Conservation (phyloP, 53 echinoderm and acorn worm species). For the Crossaster papposus region DNA sequence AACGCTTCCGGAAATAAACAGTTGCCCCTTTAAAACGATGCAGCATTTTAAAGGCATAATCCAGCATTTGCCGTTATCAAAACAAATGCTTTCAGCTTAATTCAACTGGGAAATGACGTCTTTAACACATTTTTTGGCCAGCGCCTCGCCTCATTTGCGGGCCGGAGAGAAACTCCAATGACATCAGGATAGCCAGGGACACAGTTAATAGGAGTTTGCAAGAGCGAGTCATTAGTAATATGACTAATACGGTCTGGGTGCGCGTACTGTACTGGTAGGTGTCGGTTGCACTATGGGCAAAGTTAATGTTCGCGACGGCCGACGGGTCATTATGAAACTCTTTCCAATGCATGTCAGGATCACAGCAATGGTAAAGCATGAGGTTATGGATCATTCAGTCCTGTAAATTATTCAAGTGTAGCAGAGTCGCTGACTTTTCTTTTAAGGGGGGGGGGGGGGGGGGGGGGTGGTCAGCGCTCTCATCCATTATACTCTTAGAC, state of each 20-base stretch:
- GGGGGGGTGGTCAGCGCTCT: neutral
- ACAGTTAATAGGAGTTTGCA: neutral
- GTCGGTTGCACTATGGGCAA: neutral
- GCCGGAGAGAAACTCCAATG: neutral
- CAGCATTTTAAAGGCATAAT: neutral
- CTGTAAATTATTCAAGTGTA: constrained; percentile 30
- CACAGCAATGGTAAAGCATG: neutral
- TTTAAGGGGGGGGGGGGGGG: too few relatives aligned
- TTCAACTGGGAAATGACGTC: neutral
- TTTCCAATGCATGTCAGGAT: neutral
- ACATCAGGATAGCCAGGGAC: neutral
- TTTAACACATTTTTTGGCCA: neutral
- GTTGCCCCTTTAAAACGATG: neutral
- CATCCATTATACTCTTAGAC: constrained; percentile 1
- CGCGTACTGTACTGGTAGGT: neutral
- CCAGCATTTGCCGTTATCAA: neutral
- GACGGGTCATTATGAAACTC: neutral
- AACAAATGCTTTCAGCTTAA: constrained; percentile 1
- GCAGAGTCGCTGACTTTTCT: neutral
- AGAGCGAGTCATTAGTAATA: neutral
- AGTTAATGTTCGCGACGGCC: neutral
- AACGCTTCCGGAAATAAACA: neutral
- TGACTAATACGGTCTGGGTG: neutral
- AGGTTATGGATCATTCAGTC: constrained; percentile 21
- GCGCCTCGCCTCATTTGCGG: neutral